phyloP scores from a whole-genome alignment of 2,888 invertebrate species.

The Drosophila neoperkinsi region DNA sequence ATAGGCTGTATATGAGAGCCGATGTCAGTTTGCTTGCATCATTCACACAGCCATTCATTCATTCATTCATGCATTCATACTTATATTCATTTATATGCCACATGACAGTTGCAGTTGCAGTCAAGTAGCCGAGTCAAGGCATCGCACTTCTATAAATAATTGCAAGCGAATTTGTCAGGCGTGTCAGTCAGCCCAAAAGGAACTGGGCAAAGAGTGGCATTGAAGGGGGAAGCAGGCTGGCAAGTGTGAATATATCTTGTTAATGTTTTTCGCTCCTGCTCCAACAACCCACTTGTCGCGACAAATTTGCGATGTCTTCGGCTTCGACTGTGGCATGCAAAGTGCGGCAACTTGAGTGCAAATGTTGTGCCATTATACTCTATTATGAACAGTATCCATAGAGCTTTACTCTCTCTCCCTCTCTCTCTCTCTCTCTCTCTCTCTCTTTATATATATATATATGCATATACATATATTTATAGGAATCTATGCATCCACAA shows the following conservation, averaged over 20 bases:
- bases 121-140: slow-evolving; percentile 65
- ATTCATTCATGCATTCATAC: slow-evolving; percentile 23
- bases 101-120: slow-evolving; percentile 43
- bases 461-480: not conserved
- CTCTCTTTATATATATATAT: too few species aligned
- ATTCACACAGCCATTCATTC: slow-evolving; percentile 58
- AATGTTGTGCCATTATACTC: slow-evolving; percentile 75
- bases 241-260: slow-evolving; percentile 51
- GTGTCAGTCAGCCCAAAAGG: slow-evolving; percentile 51
- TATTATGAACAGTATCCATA: slow-evolving; percentile 48
- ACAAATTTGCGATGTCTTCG: slow-evolving; percentile 76
- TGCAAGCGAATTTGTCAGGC: slow-evolving; percentile 77
- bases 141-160: slow-evolving; percentile 78
- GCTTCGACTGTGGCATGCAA: slow-evolving; percentile 55
- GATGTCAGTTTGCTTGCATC: slow-evolving; percentile 47
- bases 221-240: not conserved
- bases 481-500: slow-evolving; percentile 7
- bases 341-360: slow-evolving; percentile 75
- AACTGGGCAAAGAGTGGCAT: slow-evolving; percentile 7
- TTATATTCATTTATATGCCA: slow-evolving; percentile 33
- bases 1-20: slow-evolving; percentile 5
- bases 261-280: slow-evolving; percentile 23
- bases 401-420: slow-evolving; percentile 11
- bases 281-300: slow-evolving; percentile 40
- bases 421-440: not conserved